Evolutionary conservation across 2,888 invertebrate species (phyloP).

Genomic region (Dendrolimus pini): DNA sequence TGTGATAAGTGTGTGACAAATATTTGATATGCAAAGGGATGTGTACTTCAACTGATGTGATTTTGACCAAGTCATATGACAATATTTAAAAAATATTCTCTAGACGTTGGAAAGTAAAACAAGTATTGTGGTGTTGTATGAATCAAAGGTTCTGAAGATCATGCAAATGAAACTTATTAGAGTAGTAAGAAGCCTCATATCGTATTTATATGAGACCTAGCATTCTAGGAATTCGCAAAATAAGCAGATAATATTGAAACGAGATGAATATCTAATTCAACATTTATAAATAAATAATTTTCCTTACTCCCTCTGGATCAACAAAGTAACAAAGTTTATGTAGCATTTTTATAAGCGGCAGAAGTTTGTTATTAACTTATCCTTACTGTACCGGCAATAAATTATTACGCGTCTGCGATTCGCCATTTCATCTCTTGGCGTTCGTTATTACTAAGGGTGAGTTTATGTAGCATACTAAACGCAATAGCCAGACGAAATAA

Average conservation of each 20-base stretch:
- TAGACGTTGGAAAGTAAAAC: too few relatives aligned
- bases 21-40: too few relatives aligned
- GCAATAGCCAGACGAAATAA: conserved; percentile 49
- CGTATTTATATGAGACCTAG: too few relatives aligned
- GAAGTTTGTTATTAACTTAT: conserved; percentile 26
- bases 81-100: too few relatives aligned
- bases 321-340: conserved; percentile 25
- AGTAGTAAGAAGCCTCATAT: too few relatives aligned
- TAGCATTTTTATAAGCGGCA: conserved; percentile 25
- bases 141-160: too few relatives aligned
- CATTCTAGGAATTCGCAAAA: too few relatives aligned
- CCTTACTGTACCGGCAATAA: conserved; percentile 23
- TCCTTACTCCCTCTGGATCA: conserved; percentile 16
- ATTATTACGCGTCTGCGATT: conserved; percentile 33
- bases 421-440: conserved; percentile 41
- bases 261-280: conserved; percentile 9
- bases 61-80: too few relatives aligned
- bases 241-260: background rate
- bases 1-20: too few relatives aligned
- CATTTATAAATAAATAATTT: conserved; percentile 19
- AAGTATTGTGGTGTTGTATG: too few relatives aligned
- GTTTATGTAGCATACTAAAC: conserved; percentile 36
- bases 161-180: too few relatives aligned
- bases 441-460: conserved; percentile 44
- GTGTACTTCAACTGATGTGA: too few relatives aligned